Conservation (phyloP, 2,888 invertebrate genomes). For the Matsumyia berberina region DNA sequence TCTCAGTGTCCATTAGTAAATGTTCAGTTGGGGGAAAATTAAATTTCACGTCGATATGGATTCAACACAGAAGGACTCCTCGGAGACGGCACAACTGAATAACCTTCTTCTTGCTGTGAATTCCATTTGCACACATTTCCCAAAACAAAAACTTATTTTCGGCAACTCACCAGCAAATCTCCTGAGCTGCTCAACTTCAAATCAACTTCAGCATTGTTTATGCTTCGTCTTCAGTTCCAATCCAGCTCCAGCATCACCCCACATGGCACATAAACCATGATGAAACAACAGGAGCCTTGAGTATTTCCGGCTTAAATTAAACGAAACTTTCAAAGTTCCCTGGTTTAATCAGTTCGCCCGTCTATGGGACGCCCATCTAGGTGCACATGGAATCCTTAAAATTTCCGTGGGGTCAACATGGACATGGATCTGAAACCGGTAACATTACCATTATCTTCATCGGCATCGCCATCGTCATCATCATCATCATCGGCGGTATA, state of each 20-base stretch:
- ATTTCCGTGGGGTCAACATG: background rate
- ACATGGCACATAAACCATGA: conserved; percentile 39
- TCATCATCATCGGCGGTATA: background rate
- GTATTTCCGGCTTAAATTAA: conserved; percentile 46
- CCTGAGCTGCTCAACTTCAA: conserved; percentile 53
- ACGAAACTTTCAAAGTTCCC: conserved; percentile 53
- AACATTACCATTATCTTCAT: conserved; percentile 34
- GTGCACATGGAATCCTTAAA: background rate
- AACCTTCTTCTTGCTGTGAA: conserved; percentile 32
- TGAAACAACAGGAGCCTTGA: conserved; percentile 43
- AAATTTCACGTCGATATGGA: conserved; percentile 12
- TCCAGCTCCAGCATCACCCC: conserved; percentile 9
- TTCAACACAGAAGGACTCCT: background rate
- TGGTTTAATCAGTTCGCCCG: conserved; percentile 39
- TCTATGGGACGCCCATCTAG: conserved; percentile 13
- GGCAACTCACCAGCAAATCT: conserved; percentile 40
- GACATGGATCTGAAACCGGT: conserved; percentile 50
- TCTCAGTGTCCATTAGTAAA: background rate
- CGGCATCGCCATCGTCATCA: conserved; percentile 17
- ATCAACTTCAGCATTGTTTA: conserved; percentile 48
- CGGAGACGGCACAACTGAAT: background rate
- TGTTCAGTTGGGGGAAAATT: background rate
- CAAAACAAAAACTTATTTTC: conserved; percentile 28
- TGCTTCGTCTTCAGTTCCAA: conserved; percentile 35
- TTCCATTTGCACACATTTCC: conserved; percentile 33